These are phyloP conservation scores for Gasterosteus nipponicus DNA, from an alignment of 2,113 vertebrate genomes.

Conservation along the genomic window DNA sequence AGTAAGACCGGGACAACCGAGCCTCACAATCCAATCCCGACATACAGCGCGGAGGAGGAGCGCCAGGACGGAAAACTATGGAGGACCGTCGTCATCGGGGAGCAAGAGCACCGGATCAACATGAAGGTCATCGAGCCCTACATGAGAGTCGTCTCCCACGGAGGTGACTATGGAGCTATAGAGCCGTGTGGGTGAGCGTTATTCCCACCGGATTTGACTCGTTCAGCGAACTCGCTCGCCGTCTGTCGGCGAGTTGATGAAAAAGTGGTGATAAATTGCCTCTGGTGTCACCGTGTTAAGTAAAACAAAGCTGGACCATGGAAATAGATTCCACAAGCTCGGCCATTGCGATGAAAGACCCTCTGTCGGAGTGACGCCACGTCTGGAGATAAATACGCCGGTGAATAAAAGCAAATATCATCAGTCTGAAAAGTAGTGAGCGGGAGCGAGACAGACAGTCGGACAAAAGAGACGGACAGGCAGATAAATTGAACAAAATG, in stretches of 20 bases:
- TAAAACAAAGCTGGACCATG: too few relatives aligned
- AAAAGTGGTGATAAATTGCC: not conserved
- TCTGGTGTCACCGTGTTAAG: not conserved
- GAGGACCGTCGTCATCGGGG: slow-evolving; percentile 95
- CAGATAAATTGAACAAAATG: slow-evolving; percentile 37
- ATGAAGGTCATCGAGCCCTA: slow-evolving; percentile 98
- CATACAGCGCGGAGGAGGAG: slow-evolving; percentile 92
- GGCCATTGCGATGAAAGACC: slow-evolving; percentile 53
- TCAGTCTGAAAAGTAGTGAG: slow-evolving; percentile 39
- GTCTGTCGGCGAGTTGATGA: not conserved
- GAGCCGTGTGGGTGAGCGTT: not conserved
- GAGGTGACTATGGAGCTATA: slow-evolving; percentile 81
- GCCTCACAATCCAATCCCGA: slow-evolving; percentile 84
- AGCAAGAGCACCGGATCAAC: slow-evolving; percentile 97
- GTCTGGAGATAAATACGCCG: slow-evolving; percentile 50
- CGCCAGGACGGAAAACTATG: slow-evolving; percentile 91
- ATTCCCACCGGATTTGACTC: not conserved
- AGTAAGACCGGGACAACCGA: slow-evolving; percentile 54
- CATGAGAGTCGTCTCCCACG: slow-evolving; percentile 94
- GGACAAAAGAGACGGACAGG: slow-evolving; percentile 27
- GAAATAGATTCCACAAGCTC: not conserved
- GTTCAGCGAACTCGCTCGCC: not conserved
- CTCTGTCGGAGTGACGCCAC: slow-evolving; percentile 53
- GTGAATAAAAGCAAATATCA: slow-evolving; percentile 58
- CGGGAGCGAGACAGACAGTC: slow-evolving; percentile 31